phyloP scores from a whole-genome alignment of 1,140 invertebrate species.

The Metopolophium dirhodum region DNA sequence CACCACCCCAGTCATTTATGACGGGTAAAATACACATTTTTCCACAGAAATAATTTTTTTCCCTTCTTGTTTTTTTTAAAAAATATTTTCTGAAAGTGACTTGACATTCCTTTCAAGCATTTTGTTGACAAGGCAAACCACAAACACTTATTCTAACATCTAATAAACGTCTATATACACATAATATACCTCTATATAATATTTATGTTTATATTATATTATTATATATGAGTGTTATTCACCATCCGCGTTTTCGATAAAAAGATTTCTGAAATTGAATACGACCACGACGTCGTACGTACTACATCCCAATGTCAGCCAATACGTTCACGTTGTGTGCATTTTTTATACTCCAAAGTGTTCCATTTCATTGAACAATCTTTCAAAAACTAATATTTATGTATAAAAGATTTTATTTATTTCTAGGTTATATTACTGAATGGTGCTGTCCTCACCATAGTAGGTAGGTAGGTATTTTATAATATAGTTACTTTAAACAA shows the following conservation, averaged over 20 bases:
- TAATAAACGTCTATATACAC: neutral
- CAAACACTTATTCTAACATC: neutral
- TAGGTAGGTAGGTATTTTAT: too few relatives aligned
- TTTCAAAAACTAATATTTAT: neutral
- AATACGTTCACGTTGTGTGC: neutral
- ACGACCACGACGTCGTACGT: neutral
- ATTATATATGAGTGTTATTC: neutral
- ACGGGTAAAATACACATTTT: neutral
- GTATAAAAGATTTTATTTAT: neutral
- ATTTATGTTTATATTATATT: neutral
- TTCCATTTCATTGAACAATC: neutral
- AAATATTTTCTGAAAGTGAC: neutral
- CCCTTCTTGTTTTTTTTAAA: neutral
- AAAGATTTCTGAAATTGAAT: neutral
- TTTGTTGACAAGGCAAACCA: neutral
- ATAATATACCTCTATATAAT: neutral
- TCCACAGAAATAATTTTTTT: neutral
- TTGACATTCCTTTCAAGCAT: neutral
- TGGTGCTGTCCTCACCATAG: too few relatives aligned
- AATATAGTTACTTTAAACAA: too few relatives aligned
- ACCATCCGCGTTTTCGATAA: neutral
- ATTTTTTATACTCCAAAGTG: neutral
- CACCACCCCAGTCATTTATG: neutral
- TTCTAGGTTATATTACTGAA: neutral
- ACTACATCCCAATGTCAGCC: neutral